Evolutionary conservation across 2,113 vertebrate genomes (phyloP).

Genomic region (Coptodon bakossiorum): DNA sequence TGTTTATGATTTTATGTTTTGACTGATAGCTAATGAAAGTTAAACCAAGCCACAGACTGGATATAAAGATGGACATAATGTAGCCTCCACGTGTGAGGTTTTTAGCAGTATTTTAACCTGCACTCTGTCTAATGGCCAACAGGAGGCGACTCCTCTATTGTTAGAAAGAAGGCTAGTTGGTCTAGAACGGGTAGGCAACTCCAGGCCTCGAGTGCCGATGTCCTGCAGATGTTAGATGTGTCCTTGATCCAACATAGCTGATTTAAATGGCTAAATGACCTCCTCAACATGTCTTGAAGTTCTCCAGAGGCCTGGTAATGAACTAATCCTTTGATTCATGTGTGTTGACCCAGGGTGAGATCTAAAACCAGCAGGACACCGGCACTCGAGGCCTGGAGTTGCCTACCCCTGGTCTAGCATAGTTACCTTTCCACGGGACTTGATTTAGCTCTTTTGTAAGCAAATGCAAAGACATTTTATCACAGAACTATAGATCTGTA

Average conservation of each 20-base stretch:
- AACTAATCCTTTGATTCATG: too few species aligned
- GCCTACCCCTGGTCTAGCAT: too few species aligned
- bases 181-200: too few species aligned
- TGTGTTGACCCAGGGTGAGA: too few species aligned
- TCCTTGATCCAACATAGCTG: too few species aligned
- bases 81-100: not conserved
- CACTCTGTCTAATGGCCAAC: not conserved
- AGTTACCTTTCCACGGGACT: not conserved
- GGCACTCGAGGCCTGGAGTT: too few species aligned
- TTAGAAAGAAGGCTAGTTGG: not conserved
- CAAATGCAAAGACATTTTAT: not conserved
- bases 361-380: too few species aligned
- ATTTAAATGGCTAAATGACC: too few species aligned
- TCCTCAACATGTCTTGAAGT: too few species aligned
- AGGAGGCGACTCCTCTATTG: not conserved
- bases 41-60: not conserved
- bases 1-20: not conserved
- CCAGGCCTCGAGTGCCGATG: too few species aligned
- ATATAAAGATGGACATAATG: not conserved
- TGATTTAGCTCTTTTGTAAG: not conserved
- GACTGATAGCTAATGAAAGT: not conserved
- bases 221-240: too few species aligned
- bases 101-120: not conserved
- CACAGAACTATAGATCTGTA: not conserved
- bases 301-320: too few species aligned